phyloP scores from a whole-genome alignment of 1,140 invertebrate species.

The Drosophila fuyamai region DNA sequence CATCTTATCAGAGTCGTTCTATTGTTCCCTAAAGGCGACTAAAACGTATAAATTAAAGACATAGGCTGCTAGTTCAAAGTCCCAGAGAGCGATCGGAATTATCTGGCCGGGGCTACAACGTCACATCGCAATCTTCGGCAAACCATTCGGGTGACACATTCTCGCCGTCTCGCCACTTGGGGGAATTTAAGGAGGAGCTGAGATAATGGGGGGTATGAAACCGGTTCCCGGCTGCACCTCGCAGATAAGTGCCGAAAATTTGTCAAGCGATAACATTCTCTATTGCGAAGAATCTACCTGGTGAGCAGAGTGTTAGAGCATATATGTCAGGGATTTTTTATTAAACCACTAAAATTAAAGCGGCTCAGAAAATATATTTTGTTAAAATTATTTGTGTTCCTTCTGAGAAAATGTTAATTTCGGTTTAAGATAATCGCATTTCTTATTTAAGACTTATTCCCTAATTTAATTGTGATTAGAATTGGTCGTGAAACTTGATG shows the following conservation, averaged over 20 bases:
- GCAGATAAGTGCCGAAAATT: slow-evolving; percentile 48
- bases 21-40: slow-evolving; percentile 22
- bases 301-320: not conserved
- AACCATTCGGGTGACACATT: slow-evolving; percentile 75
- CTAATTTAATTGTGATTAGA: too few relatives aligned
- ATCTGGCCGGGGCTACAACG: slow-evolving; percentile 60
- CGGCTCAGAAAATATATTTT: too few relatives aligned
- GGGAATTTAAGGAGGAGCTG: slow-evolving; percentile 6
- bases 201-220: slow-evolving; percentile 23
- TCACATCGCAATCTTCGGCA: slow-evolving; percentile 52
- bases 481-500: too few relatives aligned
- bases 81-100: slow-evolving; percentile 60
- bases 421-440: too few relatives aligned
- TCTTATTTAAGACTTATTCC: too few relatives aligned
- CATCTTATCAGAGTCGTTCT: slow-evolving; percentile 57
- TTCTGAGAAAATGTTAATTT: too few relatives aligned
- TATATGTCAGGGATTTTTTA: too few relatives aligned
- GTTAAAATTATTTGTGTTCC: too few relatives aligned
- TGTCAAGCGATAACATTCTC: slow-evolving; percentile 39
- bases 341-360: too few relatives aligned
- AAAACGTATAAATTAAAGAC: slow-evolving; percentile 18
- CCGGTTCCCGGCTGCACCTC: slow-evolving; percentile 48
- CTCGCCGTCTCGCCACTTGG: slow-evolving; percentile 27
- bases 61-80: slow-evolving; percentile 61
- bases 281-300: slow-evolving; percentile 7